A percentile compares a stretch with the other conserved stretches of the same genome.
These are phyloP conservation scores for Crotalus horridus DNA, from an alignment of 2,113 vertebrate genomes.

Conservation along the genomic window DNA sequence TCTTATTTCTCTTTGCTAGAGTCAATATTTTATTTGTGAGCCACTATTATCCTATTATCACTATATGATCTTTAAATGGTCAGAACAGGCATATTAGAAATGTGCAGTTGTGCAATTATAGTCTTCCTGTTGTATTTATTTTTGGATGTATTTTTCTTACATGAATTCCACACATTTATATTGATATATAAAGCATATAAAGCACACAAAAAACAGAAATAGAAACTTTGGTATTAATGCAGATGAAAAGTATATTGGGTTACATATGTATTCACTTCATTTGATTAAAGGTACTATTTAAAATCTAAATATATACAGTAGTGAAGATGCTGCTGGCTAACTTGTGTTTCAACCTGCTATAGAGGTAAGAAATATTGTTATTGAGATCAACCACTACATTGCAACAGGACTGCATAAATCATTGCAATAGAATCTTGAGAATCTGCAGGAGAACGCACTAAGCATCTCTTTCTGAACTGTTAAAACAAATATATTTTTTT, in stretches of 20 bases:
- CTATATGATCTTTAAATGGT: conserved; percentile 52
- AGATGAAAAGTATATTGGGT: conserved; percentile 3
- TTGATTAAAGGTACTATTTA: conserved; percentile 17
- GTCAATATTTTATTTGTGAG: conserved; percentile 60
- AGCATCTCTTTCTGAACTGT: too few relatives aligned
- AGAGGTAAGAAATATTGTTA: not conserved
- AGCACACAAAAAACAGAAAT: conserved; percentile 20
- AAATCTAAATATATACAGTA: not conserved
- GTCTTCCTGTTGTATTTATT: conserved; percentile 55
- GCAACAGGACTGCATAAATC: not conserved
- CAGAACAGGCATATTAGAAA: conserved; percentile 54
- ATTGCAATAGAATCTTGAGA: not conserved
- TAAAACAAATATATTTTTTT: too few relatives aligned
- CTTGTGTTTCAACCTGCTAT: not conserved
- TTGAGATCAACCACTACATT: not conserved
- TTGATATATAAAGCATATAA: conserved; percentile 42
- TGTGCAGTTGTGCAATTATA: conserved; percentile 63
- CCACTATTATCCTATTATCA: conserved; percentile 58
- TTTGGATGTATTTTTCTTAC: conserved; percentile 46
- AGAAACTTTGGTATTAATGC: not conserved
- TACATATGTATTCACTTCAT: not conserved
- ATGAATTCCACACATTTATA: conserved; percentile 46
- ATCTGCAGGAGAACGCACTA: too few relatives aligned
- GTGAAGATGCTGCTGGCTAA: not conserved
- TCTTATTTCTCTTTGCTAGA: conserved; percentile 48